These are phyloP conservation scores for Catostomus latipinnis DNA, from an alignment of 2,797 vertebrate species.

Conservation along the genomic window DNA sequence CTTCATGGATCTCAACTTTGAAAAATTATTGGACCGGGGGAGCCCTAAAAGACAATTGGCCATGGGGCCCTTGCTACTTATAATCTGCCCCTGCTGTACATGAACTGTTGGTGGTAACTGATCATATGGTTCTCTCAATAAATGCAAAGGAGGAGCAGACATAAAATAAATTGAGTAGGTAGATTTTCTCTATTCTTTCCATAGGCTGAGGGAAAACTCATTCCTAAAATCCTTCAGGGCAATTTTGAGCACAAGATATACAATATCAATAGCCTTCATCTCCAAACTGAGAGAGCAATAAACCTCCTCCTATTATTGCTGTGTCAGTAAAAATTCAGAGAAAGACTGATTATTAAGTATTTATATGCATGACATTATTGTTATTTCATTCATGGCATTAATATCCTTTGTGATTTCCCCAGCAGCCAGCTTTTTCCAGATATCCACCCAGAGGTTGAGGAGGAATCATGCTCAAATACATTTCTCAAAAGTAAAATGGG, in stretches of 20 bases:
- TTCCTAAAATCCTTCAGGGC: slow-evolving; percentile 50
- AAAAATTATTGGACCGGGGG: too few relatives aligned
- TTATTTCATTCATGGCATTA: slow-evolving; percentile 55
- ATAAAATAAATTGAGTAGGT: slow-evolving; percentile 28
- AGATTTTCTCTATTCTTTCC: slow-evolving; percentile 21
- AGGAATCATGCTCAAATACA: too few relatives aligned
- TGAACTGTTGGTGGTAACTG: slow-evolving; percentile 6
- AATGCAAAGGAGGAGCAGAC: slow-evolving; percentile 38
- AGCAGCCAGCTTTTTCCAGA: slow-evolving; percentile 46
- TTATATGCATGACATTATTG: slow-evolving; percentile 57
- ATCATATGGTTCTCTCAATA: slow-evolving; percentile 50
- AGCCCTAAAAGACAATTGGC: too few relatives aligned
- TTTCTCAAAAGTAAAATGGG: too few relatives aligned
- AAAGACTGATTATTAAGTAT: slow-evolving; percentile 59
- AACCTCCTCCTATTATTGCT: slow-evolving; percentile 30
- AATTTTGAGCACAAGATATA: slow-evolving; percentile 18
- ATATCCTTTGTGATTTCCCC: slow-evolving; percentile 57
- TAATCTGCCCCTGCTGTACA: too few relatives aligned
- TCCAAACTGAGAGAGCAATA: slow-evolving; percentile 47
- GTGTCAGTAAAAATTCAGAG: slow-evolving; percentile 40
- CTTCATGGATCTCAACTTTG: too few relatives aligned
- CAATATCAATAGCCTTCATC: slow-evolving; percentile 47
- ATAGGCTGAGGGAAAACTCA: slow-evolving; percentile 32
- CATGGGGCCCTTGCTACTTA: too few relatives aligned
- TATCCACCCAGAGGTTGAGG: slow-evolving; percentile 30